These are phyloP conservation scores for Calvadosia cruxmelitensis DNA, from an alignment of 30 jellyfish, hydroid and myxozoan species.

Conservation along the genomic window DNA sequence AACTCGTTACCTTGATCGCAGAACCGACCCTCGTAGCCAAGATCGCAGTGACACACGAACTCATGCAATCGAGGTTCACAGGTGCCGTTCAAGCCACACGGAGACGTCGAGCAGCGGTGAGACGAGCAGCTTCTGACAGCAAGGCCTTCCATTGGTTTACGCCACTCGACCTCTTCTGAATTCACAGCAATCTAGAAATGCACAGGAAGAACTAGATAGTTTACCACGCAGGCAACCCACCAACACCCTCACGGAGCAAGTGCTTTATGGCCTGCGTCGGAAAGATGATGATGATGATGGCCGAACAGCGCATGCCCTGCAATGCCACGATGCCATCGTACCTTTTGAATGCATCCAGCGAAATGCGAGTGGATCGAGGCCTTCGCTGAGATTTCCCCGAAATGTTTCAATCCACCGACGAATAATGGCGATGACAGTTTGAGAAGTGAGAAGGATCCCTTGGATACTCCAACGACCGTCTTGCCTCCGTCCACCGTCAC, in stretches of 20 bases:
- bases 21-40: slow-evolving; percentile 29
- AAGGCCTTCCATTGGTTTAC: slow-evolving; percentile 12
- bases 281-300: no score
- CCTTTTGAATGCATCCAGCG: slow-evolving; percentile 55
- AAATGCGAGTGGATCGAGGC: slow-evolving; percentile 20
- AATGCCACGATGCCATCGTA: no score
- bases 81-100: slow-evolving; percentile 22
- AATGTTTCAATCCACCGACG: slow-evolving; percentile 24
- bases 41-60: slow-evolving; percentile 46
- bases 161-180: slow-evolving; percentile 13
- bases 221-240: no score
- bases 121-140: slow-evolving; percentile 27
- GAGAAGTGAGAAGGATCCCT: slow-evolving; percentile 42
- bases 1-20: slow-evolving; percentile 47
- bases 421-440: slow-evolving; percentile 28
- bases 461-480: slow-evolving; percentile 23
- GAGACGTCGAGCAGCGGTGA: slow-evolving; percentile 14
- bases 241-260: no score
- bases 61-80: slow-evolving; percentile 47
- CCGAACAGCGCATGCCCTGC: no score
- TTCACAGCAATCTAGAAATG: slow-evolving; percentile 11
- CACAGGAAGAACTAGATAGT: not conserved
- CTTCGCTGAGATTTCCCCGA: slow-evolving; percentile 17
- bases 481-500: slow-evolving; percentile 7
- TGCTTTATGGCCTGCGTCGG: no score